phyloP scores from a whole-genome alignment of 2,888 invertebrate species.

The Sabellastarte sp. region DNA sequence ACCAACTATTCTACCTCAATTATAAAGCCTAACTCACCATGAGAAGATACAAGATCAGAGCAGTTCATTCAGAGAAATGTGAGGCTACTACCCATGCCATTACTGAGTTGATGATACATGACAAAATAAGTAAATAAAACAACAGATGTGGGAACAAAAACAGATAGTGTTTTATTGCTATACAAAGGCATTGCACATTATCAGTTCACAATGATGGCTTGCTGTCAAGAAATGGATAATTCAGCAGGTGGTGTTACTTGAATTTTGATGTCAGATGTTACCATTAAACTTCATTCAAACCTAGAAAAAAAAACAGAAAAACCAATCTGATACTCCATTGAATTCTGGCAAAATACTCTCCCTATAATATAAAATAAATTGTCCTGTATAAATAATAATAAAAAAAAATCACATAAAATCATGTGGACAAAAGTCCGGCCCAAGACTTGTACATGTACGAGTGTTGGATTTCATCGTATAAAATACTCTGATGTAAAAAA shows the following conservation, averaged over 20 bases:
- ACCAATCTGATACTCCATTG: too few species aligned
- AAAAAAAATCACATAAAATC: not conserved
- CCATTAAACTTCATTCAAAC: not conserved
- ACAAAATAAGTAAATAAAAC: not conserved
- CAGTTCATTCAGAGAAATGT: too few species aligned
- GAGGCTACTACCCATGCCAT: too few species aligned
- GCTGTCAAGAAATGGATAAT: too few species aligned
- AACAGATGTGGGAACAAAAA: not conserved
- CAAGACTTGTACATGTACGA: constrained; percentile 1
- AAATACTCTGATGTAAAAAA: not conserved
- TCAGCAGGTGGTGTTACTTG: not conserved
- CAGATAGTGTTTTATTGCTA: not conserved
- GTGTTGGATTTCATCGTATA: not conserved
- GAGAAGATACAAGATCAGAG: too few species aligned
- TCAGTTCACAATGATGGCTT: not conserved
- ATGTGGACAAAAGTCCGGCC: not conserved
- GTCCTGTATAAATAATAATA: not conserved
- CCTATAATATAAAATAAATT: not conserved
- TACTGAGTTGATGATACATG: too few species aligned
- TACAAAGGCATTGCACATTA: constrained; percentile 2
- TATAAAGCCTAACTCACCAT: too few species aligned
- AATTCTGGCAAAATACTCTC: not conserved
- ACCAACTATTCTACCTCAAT: too few species aligned
- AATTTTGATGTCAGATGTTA: not conserved
- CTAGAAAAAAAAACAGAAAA: not conserved